Conservation (phyloP, 2,113 vertebrate genomes). For the Oostethus manadensis region DNA sequence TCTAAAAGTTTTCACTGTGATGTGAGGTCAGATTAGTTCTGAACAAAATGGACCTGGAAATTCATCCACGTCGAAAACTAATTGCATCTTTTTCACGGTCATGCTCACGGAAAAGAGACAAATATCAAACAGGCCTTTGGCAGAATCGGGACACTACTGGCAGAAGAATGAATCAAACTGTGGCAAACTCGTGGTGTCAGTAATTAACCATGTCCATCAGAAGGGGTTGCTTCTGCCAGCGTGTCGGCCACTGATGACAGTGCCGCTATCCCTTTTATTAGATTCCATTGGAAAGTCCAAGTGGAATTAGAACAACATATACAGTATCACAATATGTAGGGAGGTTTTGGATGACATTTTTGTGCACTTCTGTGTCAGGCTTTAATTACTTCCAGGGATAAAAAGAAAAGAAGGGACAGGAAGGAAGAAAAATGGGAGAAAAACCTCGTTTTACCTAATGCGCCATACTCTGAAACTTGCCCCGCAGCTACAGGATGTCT, state of each 20-base stretch:
- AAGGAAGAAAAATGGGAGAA: constrained; percentile 27
- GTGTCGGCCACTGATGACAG: neutral
- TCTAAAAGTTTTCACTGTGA: too few species aligned
- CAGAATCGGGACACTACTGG: constrained; percentile 54
- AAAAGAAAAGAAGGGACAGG: too few species aligned
- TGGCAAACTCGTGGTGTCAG: constrained; percentile 35
- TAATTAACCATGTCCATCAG: constrained; percentile 72
- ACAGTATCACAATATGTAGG: constrained; percentile 9
- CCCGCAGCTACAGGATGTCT: constrained; percentile 10
- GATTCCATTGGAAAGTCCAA: constrained; percentile 48
- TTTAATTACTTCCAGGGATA: constrained; percentile 45
- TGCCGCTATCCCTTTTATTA: constrained; percentile 34
- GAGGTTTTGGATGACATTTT: constrained; percentile 36
- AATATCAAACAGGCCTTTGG: constrained; percentile 51
- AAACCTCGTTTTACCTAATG: constrained; percentile 31
- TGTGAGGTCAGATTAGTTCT: constrained; percentile 25
- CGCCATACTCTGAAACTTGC: neutral
- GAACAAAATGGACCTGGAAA: constrained; percentile 19
- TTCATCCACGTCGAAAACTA: constrained; percentile 8
- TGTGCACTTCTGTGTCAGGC: constrained; percentile 24
- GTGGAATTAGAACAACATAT: constrained; percentile 44
- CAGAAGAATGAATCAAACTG: constrained; percentile 50
- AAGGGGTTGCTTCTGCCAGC: constrained; percentile 30
- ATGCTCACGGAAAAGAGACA: constrained; percentile 28
- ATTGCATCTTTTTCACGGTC: constrained; percentile 30